Conservation (phyloP, 2,797 vertebrate species). For the Eulemur coronatus region DNA sequence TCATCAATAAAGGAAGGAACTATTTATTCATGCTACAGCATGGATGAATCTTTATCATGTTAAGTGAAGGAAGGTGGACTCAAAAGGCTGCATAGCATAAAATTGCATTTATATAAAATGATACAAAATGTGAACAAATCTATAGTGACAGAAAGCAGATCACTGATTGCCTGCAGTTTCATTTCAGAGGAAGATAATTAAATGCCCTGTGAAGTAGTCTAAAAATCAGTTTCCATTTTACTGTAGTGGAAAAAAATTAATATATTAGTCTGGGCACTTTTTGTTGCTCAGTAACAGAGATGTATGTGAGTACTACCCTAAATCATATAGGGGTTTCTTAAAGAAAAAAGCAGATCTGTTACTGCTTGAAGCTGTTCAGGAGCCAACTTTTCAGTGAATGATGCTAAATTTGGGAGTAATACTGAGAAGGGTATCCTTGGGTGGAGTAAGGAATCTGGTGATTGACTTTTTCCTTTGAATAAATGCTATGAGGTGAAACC, state of each 20-base stretch:
- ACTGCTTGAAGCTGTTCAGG: background rate
- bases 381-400: background rate
- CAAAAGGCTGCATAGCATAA: background rate
- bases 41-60: background rate
- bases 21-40: background rate
- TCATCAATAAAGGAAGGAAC: background rate
- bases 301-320: background rate
- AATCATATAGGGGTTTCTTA: background rate
- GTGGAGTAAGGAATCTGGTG: background rate
- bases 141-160: background rate
- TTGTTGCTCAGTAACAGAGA: background rate
- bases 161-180: background rate
- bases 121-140: background rate
- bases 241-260: background rate
- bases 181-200: background rate
- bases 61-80: background rate
- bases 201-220: background rate
- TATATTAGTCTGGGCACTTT: background rate
- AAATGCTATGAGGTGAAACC: background rate
- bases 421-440: background rate
- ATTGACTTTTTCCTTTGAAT: background rate
- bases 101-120: background rate
- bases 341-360: background rate
- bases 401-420: background rate
- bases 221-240: background rate